A percentile compares a stretch with the other conserved stretches of the same genome.
Conservation (phyloP, 2,113 vertebrate genomes). For the Anas platyrhynchos region DNA sequence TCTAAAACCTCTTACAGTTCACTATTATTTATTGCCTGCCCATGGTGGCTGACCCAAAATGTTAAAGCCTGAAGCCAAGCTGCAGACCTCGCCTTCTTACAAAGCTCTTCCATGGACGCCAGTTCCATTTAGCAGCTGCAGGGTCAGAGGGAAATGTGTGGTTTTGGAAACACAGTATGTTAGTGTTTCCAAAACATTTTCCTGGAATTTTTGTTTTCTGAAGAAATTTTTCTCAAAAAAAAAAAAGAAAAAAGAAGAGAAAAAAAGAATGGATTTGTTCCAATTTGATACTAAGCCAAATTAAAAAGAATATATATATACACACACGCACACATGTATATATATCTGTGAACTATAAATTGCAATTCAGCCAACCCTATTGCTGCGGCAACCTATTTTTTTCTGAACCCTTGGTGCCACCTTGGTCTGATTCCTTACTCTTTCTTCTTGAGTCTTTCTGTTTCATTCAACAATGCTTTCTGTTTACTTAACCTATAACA, state of each 20-base stretch:
- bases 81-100: not conserved
- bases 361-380: not conserved
- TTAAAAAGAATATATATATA: not conserved
- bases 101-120: not conserved
- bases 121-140: slow-evolving; percentile 58
- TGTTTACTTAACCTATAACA: not conserved
- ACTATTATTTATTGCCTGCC: not conserved
- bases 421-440: not conserved
- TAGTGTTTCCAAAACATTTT: slow-evolving; percentile 72
- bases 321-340: no score
- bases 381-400: not conserved
- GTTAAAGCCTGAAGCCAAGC: not conserved
- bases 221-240: slow-evolving; percentile 43
- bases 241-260: not conserved
- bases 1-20: not conserved
- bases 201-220: slow-evolving; percentile 18
- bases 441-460: not conserved
- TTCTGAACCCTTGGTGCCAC: not conserved
- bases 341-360: slow-evolving; percentile 25
- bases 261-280: slow-evolving; percentile 48
- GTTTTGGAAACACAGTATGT: slow-evolving; percentile 71
- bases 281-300: slow-evolving; percentile 61
- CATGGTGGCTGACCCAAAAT: not conserved
- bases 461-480: not conserved
- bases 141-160: slow-evolving; percentile 56